Conservation (phyloP, 2,888 invertebrate species). For the Drosophila demipolita region DNA sequence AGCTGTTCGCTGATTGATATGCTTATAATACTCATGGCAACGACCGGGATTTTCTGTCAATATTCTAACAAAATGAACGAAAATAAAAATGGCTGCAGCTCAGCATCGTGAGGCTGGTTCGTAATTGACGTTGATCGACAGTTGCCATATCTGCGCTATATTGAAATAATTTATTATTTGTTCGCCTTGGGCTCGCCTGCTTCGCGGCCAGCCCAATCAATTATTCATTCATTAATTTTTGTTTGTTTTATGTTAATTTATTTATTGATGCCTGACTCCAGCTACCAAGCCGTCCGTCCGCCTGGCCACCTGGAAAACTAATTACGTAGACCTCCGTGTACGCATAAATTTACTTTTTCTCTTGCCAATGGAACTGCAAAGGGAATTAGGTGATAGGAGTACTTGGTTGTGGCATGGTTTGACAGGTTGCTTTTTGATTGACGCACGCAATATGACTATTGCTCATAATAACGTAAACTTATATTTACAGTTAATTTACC, state of each 20-base stretch:
- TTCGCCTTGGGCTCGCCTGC: conserved; percentile 20
- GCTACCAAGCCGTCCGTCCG: conserved; percentile 4
- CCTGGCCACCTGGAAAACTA: conserved; percentile 61
- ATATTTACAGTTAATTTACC: conserved; percentile 70
- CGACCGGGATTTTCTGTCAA: conserved; percentile 35
- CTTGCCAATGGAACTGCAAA: conserved; percentile 20
- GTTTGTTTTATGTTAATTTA: conserved; percentile 81
- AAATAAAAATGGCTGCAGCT: conserved; percentile 18
- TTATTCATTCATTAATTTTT: conserved; percentile 80
- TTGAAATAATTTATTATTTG: conserved; percentile 71
- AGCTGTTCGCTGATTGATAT: conserved; percentile 73
- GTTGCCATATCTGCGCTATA: conserved; percentile 68
- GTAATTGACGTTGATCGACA: conserved; percentile 78
- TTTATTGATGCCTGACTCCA: conserved; percentile 62
- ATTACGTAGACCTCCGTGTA: conserved; percentile 64
- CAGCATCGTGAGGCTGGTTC: conserved; percentile 45
- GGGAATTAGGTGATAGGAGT: conserved; percentile 53
- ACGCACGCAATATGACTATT: conserved; percentile 58
- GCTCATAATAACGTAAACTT: conserved; percentile 17
- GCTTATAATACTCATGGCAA: conserved; percentile 63
- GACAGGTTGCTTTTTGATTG: conserved; percentile 77
- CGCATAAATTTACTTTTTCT: conserved; percentile 63
- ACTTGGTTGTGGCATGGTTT: conserved; percentile 60
- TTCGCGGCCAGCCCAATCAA: conserved; percentile 59
- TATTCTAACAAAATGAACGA: conserved; percentile 26